Evolutionary conservation across 2,113 vertebrate species (phyloP), one percentile per base, ranked within the genome.

Genomic region (Ictalurus furcatus): DNA sequence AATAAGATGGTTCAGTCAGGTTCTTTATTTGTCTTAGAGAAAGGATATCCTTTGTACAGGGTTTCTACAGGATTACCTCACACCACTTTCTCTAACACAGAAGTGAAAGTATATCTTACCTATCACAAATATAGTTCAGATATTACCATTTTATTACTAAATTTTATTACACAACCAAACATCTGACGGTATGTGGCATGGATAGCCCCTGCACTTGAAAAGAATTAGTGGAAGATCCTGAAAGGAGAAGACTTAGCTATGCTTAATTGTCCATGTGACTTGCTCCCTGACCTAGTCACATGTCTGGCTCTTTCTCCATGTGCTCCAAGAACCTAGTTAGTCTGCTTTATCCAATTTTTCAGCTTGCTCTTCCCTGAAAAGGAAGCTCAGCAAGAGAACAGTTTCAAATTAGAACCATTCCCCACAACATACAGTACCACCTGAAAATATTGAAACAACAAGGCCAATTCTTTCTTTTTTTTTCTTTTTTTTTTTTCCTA

Each of bases 271-370:
- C 90, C 93, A 90, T 94, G 90, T 94, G 94, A 95, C 80, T 85
- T 84, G 30, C 59, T 89, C 88, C 23, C 40, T 78, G 40, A 78
- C 40, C 40, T 13, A 90, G 92, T 95, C 94, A 95, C 94, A 94
- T 95, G 95, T 91, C 89, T 73, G 37, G 69, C 78, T 92, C 81
- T 84, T 78, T 87, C 54, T 79, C 25, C 65, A 54, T 88, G 69
- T 73, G 90, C 63, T 87, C 88, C 40, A 44, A 89, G 90, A 91
- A 81, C n/a, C 12, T 90, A 88, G 9, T 89, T 11, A 76, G 84
- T 79, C 63, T 80, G 48, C 63, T 84, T 91, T 61, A 92, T 90
- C 73, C 79, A 83, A 65, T 89, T 88, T 87, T 80, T 89, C 84
- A 89, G 84, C 58, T 82, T 91, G 37, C 59, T 30, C 81, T 85